Base-by-base conservation (phyloP, 2,113 vertebrate genomes). In the Stigmatopora argus region DNA sequence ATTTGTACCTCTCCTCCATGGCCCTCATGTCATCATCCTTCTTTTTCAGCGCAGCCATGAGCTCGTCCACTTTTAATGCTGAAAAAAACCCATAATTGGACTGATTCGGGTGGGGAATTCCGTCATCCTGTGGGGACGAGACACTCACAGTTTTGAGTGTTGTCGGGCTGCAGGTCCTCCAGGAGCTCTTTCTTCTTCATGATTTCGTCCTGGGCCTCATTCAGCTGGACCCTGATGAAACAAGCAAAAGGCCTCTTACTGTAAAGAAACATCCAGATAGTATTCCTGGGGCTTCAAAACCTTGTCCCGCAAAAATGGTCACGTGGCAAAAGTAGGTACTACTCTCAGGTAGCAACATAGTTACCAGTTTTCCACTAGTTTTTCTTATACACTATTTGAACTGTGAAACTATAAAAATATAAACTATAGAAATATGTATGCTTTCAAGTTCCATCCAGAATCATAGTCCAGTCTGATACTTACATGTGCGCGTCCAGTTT, bases 1-100 rank as follows among this genome's bases (percentile, higher is more conserved):
- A 94, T 85, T 99, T 99, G 13, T 99, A 99, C 82, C 97, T 90
- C 74, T 99, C 96, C 75, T 99, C 96, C 96, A 99, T 99, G 10
- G 95, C 94, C 85, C 92, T 92, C 97, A 99, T 99, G 88, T 99
- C 97, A 14, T 99, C 97, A 62, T 99, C 97, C 73, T 99, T 99
- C 88, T 99, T 99, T 74, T 92, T 93, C 75, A 99, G 90, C 71
- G 96, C 94, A 46, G 94, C 92, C 85, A 93, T 94, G 80, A 99
- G 90, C 79, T 97, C 95, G 62, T 89, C 93, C 74, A 97, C 83
- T 79, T 93, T 95, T 86, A 95, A 86, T 23, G 91, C 97, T 99
- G 38, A 52, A 11, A 1, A 66, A 56, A 55, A 61, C 21, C 10
- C 35, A 12, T 21, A 44, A 12, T 21, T 21, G 26, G 13, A 52